These are phyloP conservation scores for Neotoxoptera formosana DNA, from an alignment of 1,140 invertebrate genomes.

Conservation along the genomic window DNA sequence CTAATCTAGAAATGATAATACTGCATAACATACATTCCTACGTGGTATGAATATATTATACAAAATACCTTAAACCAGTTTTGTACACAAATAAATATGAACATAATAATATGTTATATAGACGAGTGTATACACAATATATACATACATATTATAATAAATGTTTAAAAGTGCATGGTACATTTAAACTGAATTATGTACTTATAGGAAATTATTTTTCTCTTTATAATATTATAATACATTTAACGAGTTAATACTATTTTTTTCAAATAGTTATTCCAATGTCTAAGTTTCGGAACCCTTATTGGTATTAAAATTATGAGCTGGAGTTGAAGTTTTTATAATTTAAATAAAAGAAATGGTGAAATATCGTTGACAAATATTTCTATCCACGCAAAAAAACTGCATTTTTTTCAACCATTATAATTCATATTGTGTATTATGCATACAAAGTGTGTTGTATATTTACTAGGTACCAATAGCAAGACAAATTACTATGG, in stretches of 20 bases:
- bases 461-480: neutral
- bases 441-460: neutral
- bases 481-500: too few relatives aligned
- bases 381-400: neutral
- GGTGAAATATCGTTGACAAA: neutral
- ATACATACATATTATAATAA: neutral
- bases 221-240: neutral
- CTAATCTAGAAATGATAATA: conserved; percentile 33
- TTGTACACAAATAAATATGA: neutral
- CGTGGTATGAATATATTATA: conserved; percentile 11
- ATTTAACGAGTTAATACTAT: neutral
- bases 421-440: neutral
- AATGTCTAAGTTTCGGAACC: neutral
- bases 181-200: neutral
- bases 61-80: neutral
- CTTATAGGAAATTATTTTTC: neutral
- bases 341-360: neutral
- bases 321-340: neutral
- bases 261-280: neutral
- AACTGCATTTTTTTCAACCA: neutral
- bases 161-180: neutral
- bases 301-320: neutral
- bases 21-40: neutral
- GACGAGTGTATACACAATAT: neutral
- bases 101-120: neutral